A percentile compares a stretch with the other conserved stretches of the same genome.
phyloP scores from a whole-genome alignment of 2,113 vertebrate genomes.

The Dipodomys spectabilis region DNA sequence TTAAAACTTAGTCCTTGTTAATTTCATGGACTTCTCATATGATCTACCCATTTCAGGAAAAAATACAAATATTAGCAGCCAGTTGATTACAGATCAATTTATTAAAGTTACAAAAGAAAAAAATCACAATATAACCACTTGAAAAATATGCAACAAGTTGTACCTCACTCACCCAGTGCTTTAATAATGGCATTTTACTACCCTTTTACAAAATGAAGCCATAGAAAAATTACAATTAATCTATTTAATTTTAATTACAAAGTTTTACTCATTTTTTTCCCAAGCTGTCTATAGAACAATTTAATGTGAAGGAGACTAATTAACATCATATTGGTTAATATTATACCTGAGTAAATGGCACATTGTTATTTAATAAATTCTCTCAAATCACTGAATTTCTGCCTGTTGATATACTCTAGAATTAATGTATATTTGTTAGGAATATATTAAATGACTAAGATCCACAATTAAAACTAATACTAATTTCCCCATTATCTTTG shows the following conservation, averaged over 20 bases:
- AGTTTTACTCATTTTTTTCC: background rate
- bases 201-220: slow-evolving; percentile 2
- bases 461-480: background rate
- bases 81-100: slow-evolving; percentile 16
- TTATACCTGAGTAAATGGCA: slow-evolving; percentile 26
- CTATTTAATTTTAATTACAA: slow-evolving; percentile 38
- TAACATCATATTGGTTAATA: background rate
- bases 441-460: slow-evolving; percentile 21
- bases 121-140: background rate
- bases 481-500: background rate
- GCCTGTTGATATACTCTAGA: background rate
- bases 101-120: slow-evolving; percentile 35
- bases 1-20: background rate
- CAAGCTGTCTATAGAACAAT: background rate
- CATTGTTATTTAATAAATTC: slow-evolving; percentile 20
- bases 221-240: slow-evolving; percentile 45
- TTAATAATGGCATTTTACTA: slow-evolving; percentile 14
- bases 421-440: background rate
- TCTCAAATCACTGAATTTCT: slow-evolving; percentile 41
- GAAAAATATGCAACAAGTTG: slow-evolving; percentile 63
- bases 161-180: background rate
- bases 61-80: background rate
- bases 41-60: background rate
- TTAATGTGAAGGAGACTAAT: slow-evolving; percentile 2
- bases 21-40: background rate